These are phyloP conservation scores for Stichopus chloronotus DNA, from an alignment of 35 echinoderm and acorn worm species.

Conservation along the genomic window DNA sequence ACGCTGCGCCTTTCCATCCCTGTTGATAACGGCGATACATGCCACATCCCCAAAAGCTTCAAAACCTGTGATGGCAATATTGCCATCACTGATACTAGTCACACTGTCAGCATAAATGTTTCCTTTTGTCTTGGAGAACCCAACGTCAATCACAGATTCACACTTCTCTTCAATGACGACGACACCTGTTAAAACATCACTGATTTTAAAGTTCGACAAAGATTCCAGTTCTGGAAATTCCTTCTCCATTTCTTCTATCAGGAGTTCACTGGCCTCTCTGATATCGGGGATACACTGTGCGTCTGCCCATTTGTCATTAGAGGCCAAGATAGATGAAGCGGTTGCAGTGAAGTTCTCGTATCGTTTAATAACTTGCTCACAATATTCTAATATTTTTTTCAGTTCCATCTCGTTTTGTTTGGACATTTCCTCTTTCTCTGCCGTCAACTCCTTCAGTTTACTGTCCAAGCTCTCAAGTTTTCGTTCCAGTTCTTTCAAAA, in stretches of 20 bases:
- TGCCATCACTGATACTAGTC: not conserved
- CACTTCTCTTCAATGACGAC: not conserved
- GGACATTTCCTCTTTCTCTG: not conserved
- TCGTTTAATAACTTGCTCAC: not conserved
- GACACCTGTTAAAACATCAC: not conserved
- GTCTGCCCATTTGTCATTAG: not conserved
- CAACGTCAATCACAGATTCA: not conserved
- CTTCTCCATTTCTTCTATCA: not conserved
- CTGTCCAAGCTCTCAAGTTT: not conserved
- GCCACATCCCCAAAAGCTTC: too few species aligned
- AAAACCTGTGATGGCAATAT: not conserved
- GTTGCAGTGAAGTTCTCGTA: conserved; percentile 3
- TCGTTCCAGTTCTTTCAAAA: not conserved
- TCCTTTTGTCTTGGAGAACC: not conserved
- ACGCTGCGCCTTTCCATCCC: not conserved
- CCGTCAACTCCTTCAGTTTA: too few species aligned
- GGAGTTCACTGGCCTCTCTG: not conserved
- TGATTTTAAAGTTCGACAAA: not conserved
- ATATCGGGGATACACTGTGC: conserved; percentile 9
- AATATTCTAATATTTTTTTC: not conserved
- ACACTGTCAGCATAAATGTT: not conserved
- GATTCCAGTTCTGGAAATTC: not conserved
- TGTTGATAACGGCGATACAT: not conserved
- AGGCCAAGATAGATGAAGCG: not conserved
- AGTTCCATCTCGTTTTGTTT: not conserved